Evolutionary conservation across 2,797 vertebrate species (phyloP), one percentile per base, ranked within the genome.

Genomic region (Crocidura indochinensis): DNA sequence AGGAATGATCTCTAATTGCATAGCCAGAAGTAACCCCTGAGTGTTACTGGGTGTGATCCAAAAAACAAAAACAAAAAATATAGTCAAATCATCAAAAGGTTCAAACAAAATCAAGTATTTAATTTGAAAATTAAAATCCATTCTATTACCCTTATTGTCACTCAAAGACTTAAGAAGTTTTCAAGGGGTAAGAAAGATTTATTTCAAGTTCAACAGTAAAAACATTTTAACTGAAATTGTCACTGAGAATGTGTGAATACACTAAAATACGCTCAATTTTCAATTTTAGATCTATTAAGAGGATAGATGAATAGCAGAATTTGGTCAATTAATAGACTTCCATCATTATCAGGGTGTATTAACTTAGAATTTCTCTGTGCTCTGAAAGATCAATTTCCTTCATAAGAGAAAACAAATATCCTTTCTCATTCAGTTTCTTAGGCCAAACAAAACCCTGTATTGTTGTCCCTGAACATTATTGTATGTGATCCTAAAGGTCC

Each of bases 41-140:
- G 38, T 38, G 38, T 38, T 5, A 38, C 38, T 5, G 38, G 38
- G 38, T 5, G 5, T 38, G 38, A 5, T 5, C 38, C 51, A 51
- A 51, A 51, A 51, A 51, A 51, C 14, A 51, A 51, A 51, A 51
- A 51, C 14, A 51, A 51, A 51, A 10, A 51, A 51, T n/a, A 51
- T 72, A 87, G 44, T 38, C 8, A 72, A 53, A 60, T 72, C 72
- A 78, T 47, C 56, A 83, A 88, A 91, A 62, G 49, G 0, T 27
- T 31, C 65, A 53, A 74, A 72, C 27, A 84, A 81, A 76, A 47
- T 67, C 22, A 64, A 26, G 78, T 19, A 76, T 31, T 71, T 73
- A 49, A 67, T 51, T 71, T 92, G 19, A 44, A 94, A 89, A 38
- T 67, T 68, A 56, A 73, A 69, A 0, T 47, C 77, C 81, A 49